These are phyloP conservation scores for Orius insidiosus DNA, from an alignment of 1,140 invertebrate species.

Conservation along the genomic window DNA sequence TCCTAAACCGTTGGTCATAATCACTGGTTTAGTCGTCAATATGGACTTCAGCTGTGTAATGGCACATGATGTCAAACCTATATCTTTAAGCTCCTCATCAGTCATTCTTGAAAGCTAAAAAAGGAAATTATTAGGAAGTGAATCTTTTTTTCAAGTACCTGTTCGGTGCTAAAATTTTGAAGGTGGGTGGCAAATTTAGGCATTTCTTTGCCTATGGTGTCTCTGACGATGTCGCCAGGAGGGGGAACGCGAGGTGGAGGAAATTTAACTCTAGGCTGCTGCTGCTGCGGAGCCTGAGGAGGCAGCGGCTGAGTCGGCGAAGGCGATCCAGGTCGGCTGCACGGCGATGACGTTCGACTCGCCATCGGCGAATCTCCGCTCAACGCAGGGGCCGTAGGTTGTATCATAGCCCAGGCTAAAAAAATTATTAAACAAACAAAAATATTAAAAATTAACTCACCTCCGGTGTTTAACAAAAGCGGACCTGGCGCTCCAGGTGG, in stretches of 20 bases:
- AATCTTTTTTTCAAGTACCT: conserved; percentile 10
- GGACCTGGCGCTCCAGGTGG: not conserved
- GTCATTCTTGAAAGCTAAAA: conserved; percentile 35
- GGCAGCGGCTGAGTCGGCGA: conserved; percentile 4
- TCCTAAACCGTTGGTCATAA: conserved; percentile 28
- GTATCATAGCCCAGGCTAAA: conserved; percentile 9
- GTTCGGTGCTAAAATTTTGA: conserved; percentile 6
- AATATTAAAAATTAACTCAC: no score
- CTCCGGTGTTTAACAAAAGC: conserved; percentile 2
- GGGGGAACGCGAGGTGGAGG: conserved; percentile 16
- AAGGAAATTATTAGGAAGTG: not conserved
- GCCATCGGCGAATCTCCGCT: conserved; percentile 26
- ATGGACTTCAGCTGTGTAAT: conserved; percentile 37
- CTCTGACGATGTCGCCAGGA: conserved; percentile 21
- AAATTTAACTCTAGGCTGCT: conserved; percentile 26
- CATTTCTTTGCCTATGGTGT: conserved; percentile 30
- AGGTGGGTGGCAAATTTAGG: conserved; percentile 24
- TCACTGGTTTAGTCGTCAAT: conserved; percentile 29
- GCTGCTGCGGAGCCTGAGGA: conserved; percentile 15
- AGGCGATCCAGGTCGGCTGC: conserved; percentile 23
- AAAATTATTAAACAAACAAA: not conserved
- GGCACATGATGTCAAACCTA: conserved; percentile 30
- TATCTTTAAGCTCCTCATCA: conserved; percentile 33
- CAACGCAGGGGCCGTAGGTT: not conserved
- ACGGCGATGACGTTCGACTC: conserved; percentile 31